phyloP scores from a whole-genome alignment of 2,113 vertebrate species.

The Channa argus region DNA sequence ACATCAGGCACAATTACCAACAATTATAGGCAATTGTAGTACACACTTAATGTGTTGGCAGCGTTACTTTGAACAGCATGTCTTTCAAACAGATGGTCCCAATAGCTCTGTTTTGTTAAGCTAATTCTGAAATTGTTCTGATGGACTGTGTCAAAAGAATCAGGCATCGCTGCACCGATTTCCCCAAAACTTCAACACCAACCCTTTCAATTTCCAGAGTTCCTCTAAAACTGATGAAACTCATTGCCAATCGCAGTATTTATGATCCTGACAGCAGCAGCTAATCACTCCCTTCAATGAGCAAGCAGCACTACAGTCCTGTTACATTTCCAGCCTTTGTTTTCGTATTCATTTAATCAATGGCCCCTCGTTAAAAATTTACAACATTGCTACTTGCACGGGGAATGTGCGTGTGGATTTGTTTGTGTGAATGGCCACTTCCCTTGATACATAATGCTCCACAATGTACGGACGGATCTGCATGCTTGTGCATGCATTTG shows the following conservation, averaged over 20 bases:
- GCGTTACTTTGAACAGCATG: background rate
- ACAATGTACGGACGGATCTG: background rate
- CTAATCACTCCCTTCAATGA: background rate
- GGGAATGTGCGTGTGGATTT: conserved; percentile 28
- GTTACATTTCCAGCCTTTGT: conserved; percentile 53
- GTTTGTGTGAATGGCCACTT: conserved; percentile 52
- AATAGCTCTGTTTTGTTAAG: no score
- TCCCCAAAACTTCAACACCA: no score
- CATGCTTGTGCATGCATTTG: conserved; percentile 2
- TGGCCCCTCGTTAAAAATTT: conserved; percentile 77
- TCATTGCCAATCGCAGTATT: no score
- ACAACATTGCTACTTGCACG: conserved; percentile 53
- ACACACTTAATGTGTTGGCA: conserved; percentile 4
- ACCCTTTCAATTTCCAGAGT: no score
- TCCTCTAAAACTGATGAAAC: no score
- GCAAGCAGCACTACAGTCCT: conserved; percentile 1
- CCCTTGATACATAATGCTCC: conserved; percentile 22
- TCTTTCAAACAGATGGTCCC: background rate
- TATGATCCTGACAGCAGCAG: no score
- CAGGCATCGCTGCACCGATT: no score
- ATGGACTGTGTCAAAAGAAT: no score
- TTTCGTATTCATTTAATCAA: conserved; percentile 79
- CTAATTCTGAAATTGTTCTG: no score
- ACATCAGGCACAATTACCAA: background rate
- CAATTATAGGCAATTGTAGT: background rate